Conservation (phyloP, 1,140 invertebrate genomes). For the Chionoecetes opilio region DNA sequence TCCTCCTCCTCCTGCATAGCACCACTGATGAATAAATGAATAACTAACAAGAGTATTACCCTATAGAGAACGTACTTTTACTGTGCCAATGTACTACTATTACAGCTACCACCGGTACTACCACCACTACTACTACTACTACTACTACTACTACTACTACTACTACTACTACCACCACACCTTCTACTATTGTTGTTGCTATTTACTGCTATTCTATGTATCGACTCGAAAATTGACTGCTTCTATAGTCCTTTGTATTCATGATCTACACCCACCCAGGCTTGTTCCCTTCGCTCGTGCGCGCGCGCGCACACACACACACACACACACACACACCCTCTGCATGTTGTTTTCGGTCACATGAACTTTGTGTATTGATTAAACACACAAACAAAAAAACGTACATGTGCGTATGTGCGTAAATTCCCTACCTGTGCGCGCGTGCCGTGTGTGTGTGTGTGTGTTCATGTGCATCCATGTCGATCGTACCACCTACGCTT, state of each 20-base stretch:
- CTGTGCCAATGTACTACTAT: neutral
- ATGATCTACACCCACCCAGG: too few relatives aligned
- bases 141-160: neutral
- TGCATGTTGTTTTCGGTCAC: slow-evolving; percentile 11
- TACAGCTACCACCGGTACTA: neutral
- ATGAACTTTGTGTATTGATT: slow-evolving; percentile 21
- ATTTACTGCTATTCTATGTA: neutral
- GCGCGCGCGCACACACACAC: slow-evolving; percentile 22
- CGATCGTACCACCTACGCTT: too few relatives aligned
- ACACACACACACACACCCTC: neutral
- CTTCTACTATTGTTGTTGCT: neutral
- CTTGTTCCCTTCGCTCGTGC: neutral
- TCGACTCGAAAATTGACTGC: neutral
- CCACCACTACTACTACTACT: neutral
- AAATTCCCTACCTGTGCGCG: neutral
- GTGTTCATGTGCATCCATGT: neutral
- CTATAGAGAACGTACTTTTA: neutral
- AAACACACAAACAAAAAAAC: neutral
- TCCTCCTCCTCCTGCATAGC: neutral
- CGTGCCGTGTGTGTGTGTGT: slow-evolving; percentile 9
- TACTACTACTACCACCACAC: neutral
- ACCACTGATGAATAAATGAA: neutral
- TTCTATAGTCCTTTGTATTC: neutral
- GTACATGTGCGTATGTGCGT: neutral
- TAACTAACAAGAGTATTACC: neutral